phyloP scores from a whole-genome alignment of 2,113 vertebrate species.

The Scomber colias region DNA sequence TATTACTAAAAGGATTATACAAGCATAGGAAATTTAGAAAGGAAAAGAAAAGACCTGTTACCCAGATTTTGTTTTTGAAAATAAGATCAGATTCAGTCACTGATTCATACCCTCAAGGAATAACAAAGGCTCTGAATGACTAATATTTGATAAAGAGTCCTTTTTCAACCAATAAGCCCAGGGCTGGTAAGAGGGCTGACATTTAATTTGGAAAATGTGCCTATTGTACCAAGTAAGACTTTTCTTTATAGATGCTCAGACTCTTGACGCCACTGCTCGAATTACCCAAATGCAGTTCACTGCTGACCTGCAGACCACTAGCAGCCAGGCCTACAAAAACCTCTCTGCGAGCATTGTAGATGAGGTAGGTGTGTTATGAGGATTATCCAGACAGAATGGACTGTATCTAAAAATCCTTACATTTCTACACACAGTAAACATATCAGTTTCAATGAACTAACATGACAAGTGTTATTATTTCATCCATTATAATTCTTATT shows the following conservation, averaged over 20 bases:
- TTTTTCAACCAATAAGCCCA: neutral
- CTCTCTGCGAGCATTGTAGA: slow-evolving; percentile 79
- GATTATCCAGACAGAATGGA: neutral
- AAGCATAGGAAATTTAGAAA: too few species aligned
- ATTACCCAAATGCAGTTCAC: slow-evolving; percentile 83
- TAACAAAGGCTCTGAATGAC: neutral
- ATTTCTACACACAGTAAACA: neutral
- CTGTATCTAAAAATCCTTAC: too few species aligned
- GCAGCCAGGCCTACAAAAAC: slow-evolving; percentile 82
- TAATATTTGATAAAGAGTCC: slow-evolving; percentile 2
- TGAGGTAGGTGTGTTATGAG: slow-evolving; percentile 73
- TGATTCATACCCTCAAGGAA: neutral
- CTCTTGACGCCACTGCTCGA: slow-evolving; percentile 75
- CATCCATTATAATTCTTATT: neutral
- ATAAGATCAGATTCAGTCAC: neutral
- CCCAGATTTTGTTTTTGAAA: neutral
- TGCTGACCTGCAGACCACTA: slow-evolving; percentile 73
- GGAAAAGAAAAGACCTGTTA: neutral
- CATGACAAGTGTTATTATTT: neutral
- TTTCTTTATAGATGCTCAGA: slow-evolving; percentile 81
- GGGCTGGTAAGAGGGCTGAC: neutral
- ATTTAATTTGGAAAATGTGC: slow-evolving; percentile 9
- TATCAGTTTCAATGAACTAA: neutral
- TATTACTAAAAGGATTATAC: neutral
- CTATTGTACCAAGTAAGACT: slow-evolving; percentile 1